These are phyloP conservation scores for Hipposideros larvatus DNA, from an alignment of 2,797 vertebrate genomes.

Conservation along the genomic window DNA sequence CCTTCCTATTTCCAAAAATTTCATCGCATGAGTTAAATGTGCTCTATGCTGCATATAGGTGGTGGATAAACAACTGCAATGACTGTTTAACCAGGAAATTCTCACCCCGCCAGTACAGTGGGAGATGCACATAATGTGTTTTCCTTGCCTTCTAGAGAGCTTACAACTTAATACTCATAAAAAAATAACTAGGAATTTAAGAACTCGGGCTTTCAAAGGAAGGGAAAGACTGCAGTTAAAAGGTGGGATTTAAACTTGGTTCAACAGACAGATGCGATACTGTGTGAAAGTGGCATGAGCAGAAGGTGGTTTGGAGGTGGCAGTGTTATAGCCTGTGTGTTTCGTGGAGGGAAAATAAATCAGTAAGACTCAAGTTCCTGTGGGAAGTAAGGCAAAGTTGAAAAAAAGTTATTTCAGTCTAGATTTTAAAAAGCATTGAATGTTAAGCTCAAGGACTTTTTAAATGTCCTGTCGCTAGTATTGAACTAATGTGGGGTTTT, in stretches of 20 bases:
- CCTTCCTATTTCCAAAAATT: neutral
- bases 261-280: neutral
- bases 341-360: neutral
- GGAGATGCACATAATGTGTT: neutral
- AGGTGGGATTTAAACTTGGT: neutral
- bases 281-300: neutral
- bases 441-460: neutral
- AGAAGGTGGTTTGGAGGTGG: neutral
- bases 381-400: neutral
- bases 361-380: neutral
- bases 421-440: slow-evolving; percentile 13
- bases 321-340: neutral
- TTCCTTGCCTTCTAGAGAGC: neutral
- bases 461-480: neutral
- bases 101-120: neutral
- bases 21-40: neutral
- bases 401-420: neutral
- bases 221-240: neutral
- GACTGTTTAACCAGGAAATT: neutral
- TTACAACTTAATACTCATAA: neutral
- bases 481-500: neutral
- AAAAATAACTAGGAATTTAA: neutral
- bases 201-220: neutral
- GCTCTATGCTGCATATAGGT: neutral
- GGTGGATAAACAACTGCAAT: neutral